A percentile compares a stretch with the other conserved stretches of the same genome.
phyloP scores from a whole-genome alignment of 2,113 vertebrate species.

The Cryptomyrus ogoouensis region DNA sequence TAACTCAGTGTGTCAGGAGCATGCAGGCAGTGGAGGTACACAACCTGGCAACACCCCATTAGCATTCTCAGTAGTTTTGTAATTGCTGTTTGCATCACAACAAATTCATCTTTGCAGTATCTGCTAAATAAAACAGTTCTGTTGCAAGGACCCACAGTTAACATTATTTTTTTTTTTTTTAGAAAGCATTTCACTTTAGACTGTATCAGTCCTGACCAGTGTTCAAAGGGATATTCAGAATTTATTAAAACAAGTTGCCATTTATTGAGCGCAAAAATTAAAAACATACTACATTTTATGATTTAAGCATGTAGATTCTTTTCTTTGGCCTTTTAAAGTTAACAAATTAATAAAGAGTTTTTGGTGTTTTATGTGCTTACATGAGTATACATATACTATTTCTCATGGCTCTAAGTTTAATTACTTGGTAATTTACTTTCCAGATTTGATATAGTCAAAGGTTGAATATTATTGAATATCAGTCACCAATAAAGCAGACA shows the following conservation, averaged over 20 bases:
- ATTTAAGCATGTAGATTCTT: neutral
- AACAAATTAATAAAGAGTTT: neutral
- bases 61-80: neutral
- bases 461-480: neutral
- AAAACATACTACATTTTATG: neutral
- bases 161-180: neutral
- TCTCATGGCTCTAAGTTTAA: neutral
- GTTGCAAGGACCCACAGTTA: neutral
- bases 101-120: neutral
- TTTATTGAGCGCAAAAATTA: neutral
- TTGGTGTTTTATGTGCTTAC: neutral
- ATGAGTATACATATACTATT: neutral
- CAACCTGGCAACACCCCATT: neutral
- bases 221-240: neutral
- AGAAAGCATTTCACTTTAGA: neutral
- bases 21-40: neutral
- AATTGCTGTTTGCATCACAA: neutral
- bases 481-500: neutral
- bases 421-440: neutral
- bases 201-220: neutral
- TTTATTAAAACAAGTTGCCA: neutral
- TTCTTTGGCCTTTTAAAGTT: neutral
- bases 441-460: neutral
- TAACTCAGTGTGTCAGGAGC: neutral
- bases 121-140: neutral